phyloP scores from a whole-genome alignment of 2,113 vertebrate genomes.

The Desmodus rotundus region DNA sequence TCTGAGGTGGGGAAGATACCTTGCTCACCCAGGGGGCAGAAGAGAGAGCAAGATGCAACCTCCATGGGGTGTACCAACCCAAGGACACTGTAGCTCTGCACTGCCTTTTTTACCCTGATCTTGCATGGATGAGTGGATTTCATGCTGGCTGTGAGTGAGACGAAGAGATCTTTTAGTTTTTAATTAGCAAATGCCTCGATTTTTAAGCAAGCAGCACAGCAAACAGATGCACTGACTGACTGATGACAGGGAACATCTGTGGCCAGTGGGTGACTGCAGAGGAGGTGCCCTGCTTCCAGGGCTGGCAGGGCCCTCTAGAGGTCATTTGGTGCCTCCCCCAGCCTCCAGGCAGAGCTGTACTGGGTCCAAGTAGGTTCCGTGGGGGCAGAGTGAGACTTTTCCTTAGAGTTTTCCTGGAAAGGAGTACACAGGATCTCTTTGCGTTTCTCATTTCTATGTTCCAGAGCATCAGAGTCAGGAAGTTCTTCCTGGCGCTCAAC shows the following conservation, averaged over 20 bases:
- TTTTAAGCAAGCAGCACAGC: conserved; percentile 53
- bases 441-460: neutral
- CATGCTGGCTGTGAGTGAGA: conserved; percentile 57
- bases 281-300: neutral
- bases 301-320: conserved; percentile 26
- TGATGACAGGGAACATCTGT: conserved; percentile 49
- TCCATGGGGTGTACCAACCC: neutral
- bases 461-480: neutral
- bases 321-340: neutral
- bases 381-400: neutral
- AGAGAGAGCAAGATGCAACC: neutral
- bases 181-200: conserved; percentile 65
- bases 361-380: neutral
- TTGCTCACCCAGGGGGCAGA: neutral
- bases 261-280: neutral
- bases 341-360: neutral
- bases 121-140: conserved; percentile 46
- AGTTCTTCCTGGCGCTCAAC: neutral
- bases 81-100: neutral
- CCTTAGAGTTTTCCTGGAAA: neutral
- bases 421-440: neutral
- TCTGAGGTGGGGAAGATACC: neutral
- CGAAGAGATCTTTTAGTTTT: conserved; percentile 65
- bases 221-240: conserved; percentile 52
- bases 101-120: neutral